Conservation (phyloP, 2,888 invertebrate genomes). For the Tinea pellionella region DNA sequence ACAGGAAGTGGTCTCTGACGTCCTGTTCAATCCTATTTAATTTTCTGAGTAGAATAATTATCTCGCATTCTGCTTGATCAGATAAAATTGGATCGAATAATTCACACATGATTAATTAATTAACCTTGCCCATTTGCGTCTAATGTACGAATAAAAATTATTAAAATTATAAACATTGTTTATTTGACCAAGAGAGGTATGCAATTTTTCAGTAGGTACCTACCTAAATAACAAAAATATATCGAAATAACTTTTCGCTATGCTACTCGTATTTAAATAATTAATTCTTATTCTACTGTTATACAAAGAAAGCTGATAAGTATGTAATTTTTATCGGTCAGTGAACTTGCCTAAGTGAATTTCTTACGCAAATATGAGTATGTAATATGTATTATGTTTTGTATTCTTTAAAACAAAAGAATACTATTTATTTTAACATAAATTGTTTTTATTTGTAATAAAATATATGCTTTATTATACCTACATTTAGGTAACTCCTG, state of each 20-base stretch:
- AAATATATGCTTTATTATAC: not conserved
- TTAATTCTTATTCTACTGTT: conserved; percentile 27
- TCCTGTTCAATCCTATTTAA: not conserved
- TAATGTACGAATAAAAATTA: no score
- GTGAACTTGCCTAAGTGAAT: conserved; percentile 31
- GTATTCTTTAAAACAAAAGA: not conserved
- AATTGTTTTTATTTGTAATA: not conserved
- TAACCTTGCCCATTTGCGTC: no score
- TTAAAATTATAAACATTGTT: no score
- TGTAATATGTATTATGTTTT: not conserved
- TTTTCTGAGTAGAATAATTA: not conserved
- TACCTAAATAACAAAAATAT: not conserved
- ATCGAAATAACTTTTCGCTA: not conserved
- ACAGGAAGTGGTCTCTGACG: not conserved
- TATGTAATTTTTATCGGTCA: conserved; percentile 48
- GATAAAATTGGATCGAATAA: no score
- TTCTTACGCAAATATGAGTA: not conserved
- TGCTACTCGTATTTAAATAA: no score
- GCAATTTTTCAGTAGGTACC: no score
- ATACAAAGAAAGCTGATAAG: conserved; percentile 54
- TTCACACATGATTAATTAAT: no score
- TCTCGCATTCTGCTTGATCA: no score
- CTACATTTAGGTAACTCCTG: not conserved
- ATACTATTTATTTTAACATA: not conserved
- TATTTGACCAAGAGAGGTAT: no score